Evolutionary conservation across 2,797 vertebrate genomes (phyloP).

Genomic region (Ceyx erithaca): DNA sequence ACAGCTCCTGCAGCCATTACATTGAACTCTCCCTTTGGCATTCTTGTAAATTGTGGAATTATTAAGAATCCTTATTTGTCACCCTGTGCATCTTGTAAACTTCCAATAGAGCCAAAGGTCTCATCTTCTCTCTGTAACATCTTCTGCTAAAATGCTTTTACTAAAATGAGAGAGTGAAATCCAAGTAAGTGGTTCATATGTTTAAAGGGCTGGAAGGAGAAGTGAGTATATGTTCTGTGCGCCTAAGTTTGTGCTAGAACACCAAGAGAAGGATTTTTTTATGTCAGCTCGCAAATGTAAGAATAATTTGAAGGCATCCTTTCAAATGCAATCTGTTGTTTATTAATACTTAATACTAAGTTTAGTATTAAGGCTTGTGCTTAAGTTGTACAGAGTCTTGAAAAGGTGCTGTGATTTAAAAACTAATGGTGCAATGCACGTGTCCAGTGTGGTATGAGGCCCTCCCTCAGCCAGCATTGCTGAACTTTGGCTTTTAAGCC

Average conservation of each 20-base stretch:
- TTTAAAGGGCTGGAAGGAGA: neutral
- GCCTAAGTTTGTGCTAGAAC: neutral
- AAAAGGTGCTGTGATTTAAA: neutral
- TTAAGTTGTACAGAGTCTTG: neutral
- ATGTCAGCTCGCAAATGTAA: neutral
- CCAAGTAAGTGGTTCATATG: fast-evolving
- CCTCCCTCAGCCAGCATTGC: fast-evolving
- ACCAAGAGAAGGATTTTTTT: neutral
- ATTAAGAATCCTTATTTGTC: neutral
- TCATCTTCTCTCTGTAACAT: neutral
- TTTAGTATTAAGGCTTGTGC: neutral
- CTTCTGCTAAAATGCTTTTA: neutral
- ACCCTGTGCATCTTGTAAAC: neutral
- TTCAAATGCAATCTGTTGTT: neutral
- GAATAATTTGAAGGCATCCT: neutral
- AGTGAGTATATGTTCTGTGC: fast-evolving
- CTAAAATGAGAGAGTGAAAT: neutral
- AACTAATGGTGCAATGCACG: fast-evolving
- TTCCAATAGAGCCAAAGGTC: neutral
- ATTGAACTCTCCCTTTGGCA: neutral
- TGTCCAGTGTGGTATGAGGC: fast-evolving
- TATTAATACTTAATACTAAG: too few relatives aligned
- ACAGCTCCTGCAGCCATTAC: neutral
- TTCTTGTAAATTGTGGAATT: neutral
- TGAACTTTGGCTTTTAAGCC: neutral